Conservation (phyloP, 2,888 invertebrate species). For the Sussaba pulchella region DNA sequence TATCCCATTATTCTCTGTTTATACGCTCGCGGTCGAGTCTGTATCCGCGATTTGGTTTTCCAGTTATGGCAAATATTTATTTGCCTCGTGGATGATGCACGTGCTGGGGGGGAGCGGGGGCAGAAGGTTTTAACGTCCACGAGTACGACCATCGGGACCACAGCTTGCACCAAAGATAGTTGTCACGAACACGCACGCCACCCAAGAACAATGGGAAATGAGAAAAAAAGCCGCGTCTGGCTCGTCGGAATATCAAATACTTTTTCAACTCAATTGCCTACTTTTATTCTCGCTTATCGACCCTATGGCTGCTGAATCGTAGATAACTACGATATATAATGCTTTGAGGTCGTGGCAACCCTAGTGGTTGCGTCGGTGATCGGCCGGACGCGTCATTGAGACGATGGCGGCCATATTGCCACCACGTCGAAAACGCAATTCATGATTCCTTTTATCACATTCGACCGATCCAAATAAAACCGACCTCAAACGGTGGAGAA, state of each 20-base stretch:
- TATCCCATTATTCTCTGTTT: slow-evolving; percentile 74
- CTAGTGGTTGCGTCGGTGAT: too few species aligned
- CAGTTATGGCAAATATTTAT: slow-evolving; percentile 81
- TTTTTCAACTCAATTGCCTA: slow-evolving; percentile 34
- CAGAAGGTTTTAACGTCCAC: slow-evolving; percentile 56
- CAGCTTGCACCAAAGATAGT: slow-evolving; percentile 76
- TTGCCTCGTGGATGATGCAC: slow-evolving; percentile 76
- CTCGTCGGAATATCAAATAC: slow-evolving; percentile 80
- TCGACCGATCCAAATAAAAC: too few species aligned
- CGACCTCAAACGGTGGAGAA: too few species aligned
- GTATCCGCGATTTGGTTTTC: slow-evolving; percentile 71
- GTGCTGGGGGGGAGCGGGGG: slow-evolving; percentile 58
- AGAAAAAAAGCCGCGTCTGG: slow-evolving; percentile 69
- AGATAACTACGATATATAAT: too few species aligned
- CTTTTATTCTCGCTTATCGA: background rate
- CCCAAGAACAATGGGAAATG: slow-evolving; percentile 73
- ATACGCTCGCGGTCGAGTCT: slow-evolving; percentile 67
- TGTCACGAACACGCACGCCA: slow-evolving; percentile 76
- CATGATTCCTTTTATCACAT: too few species aligned
- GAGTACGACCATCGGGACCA: background rate
- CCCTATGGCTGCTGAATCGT: too few species aligned
- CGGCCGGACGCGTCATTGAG: too few species aligned
- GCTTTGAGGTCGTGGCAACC: too few species aligned
- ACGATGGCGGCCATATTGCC: too few species aligned
- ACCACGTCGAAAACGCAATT: too few species aligned